Percentiles rank a stretch among this genome's conserved stretches.
phyloP scores from a whole-genome alignment of 2,797 vertebrate genomes.

The Dallia pectoralis region DNA sequence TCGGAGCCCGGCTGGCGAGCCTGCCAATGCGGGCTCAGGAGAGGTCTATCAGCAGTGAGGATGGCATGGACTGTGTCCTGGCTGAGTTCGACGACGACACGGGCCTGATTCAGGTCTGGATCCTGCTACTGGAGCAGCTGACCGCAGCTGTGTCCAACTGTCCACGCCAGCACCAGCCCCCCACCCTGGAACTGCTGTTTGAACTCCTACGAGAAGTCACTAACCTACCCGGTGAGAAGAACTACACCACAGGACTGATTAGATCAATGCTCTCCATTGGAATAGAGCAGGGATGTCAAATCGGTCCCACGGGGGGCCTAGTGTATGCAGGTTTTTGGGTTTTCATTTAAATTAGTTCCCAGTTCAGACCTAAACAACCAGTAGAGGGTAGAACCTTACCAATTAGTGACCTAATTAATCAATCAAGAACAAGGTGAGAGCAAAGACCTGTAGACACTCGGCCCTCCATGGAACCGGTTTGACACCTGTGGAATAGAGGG shows the following conservation, averaged over 20 bases:
- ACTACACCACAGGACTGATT: background rate
- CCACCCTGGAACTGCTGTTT: conserved; percentile 92
- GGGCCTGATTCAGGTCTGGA: conserved; percentile 96
- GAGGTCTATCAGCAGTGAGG: conserved; percentile 86
- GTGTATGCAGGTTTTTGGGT: no score
- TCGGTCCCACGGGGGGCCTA: no score
- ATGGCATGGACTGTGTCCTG: conserved; percentile 88
- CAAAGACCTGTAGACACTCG: no score
- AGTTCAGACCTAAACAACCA: no score
- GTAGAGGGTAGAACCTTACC: no score
- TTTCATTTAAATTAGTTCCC: no score
- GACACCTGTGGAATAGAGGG: no score
- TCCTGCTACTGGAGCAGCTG: conserved; percentile 91
- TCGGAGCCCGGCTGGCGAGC: conserved; percentile 84
- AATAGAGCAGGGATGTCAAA: no score
- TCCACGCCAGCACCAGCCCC: conserved; percentile 94
- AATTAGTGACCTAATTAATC: no score
- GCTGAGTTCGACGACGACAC: conserved; percentile 95
- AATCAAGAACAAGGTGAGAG: no score
- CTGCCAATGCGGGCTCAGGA: conserved; percentile 84
- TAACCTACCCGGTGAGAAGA: conserved; percentile 78
- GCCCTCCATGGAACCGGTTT: no score
- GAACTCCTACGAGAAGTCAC: conserved; percentile 88
- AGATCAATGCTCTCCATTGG: background rate
- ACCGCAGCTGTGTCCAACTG: conserved; percentile 94